Evolutionary conservation across 2,113 vertebrate species (phyloP), one percentile per base, ranked within the genome.

Genomic region (Halcyon malimbica): DNA sequence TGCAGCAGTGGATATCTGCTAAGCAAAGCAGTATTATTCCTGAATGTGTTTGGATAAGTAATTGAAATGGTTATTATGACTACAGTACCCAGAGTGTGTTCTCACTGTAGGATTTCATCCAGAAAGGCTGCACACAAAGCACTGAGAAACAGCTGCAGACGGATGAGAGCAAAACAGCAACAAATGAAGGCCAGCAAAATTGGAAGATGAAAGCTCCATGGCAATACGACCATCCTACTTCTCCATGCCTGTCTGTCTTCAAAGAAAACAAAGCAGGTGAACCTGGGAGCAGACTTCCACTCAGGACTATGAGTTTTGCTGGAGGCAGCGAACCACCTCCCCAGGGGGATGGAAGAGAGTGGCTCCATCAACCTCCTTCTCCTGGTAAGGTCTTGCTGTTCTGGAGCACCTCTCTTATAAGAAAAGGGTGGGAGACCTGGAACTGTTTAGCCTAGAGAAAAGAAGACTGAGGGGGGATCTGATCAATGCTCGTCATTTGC

Each of bases 151-250:
- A 87, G 29, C 50, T 94, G 50, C 1, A 18, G 65, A 73, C 64
- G 84, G 77, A 91, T 71, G 78, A 97, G 64, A 87, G 76, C 48
- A 69, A 89, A 90, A 77, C 70, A 75, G 35, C 50, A 65, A 83
- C 54, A 88, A 88, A 83, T 13, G 64, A 83, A 53, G 56, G 56
- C 33, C 63, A 53, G 69, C 15, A 63, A 83, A 80, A 81, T 0
- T 62, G 69, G 60, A 93, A 93, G 88, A 95, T 95, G 96, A 96
- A 95, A 96, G 95, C 89, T 71, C 56, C 29, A 2, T 16, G 54
- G 56, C 68, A 89, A 56, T 11, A n/a, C 19, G 11, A n/a, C 6
- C 9, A 9, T 65, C 41, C 42, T 35, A 1, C 20, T 79, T 53
- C 77, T 42, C 37, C 5, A 29, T 7, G 35, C 31, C 65, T 89